Percentiles rank a stretch among this genome's conserved stretches.
Evolutionary conservation across 2,797 vertebrate species (phyloP).

Genomic region (Coregonus sp.): DNA sequence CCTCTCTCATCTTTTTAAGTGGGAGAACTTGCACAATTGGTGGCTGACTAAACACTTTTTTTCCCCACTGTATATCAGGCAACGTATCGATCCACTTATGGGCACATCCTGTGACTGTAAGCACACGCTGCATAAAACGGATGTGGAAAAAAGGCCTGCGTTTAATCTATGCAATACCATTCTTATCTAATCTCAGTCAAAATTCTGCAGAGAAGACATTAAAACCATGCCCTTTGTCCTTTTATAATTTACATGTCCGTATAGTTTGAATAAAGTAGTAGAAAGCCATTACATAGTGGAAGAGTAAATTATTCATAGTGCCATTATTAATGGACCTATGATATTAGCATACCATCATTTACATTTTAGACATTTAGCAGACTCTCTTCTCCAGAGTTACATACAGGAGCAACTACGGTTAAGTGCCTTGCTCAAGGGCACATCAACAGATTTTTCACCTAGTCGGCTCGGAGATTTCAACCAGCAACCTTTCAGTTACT

Average conservation of each 20-base stretch:
- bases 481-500: too few species aligned
- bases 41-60: too few species aligned
- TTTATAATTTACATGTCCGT: neutral
- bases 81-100: neutral
- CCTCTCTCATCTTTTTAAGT: too few species aligned
- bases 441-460: neutral
- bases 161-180: neutral
- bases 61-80: too few species aligned
- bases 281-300: neutral
- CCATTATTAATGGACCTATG: constrained; percentile 1
- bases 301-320: constrained; percentile 8
- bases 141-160: neutral
- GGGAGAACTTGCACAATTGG: too few species aligned
- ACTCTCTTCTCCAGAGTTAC: neutral
- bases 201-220: neutral
- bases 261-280: neutral
- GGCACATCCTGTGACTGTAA: neutral
- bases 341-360: constrained; percentile 7
- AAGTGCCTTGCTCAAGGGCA: neutral
- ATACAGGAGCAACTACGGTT: neutral
- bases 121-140: neutral
- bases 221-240: constrained; percentile 1
- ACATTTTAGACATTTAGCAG: neutral
- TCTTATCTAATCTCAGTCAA: neutral
- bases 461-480: too few species aligned